These are phyloP conservation scores for Sipha flava DNA, from an alignment of 1,140 invertebrate genomes.

Conservation along the genomic window DNA sequence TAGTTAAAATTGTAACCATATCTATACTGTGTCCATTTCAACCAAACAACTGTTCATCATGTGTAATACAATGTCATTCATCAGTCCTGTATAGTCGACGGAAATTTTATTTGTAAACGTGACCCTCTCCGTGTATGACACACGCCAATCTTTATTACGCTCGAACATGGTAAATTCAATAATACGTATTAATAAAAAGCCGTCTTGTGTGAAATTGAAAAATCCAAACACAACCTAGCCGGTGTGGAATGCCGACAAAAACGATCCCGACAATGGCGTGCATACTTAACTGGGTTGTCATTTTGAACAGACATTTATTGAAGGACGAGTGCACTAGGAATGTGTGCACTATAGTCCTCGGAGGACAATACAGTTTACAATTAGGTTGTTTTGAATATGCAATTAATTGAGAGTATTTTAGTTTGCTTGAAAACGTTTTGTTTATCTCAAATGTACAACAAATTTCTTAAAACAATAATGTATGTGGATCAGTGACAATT, in stretches of 20 bases:
- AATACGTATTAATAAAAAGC: background rate
- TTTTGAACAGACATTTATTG: background rate
- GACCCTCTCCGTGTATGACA: background rate
- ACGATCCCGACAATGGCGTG: background rate
- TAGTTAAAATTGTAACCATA: background rate
- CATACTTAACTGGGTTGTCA: background rate
- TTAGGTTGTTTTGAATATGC: background rate
- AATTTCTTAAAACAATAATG: background rate
- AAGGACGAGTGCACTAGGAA: background rate
- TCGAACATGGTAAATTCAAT: background rate
- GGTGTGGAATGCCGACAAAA: background rate
- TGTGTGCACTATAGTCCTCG: background rate
- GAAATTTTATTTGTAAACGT: background rate
- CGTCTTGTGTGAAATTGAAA: constrained; percentile 16
- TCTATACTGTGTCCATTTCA: background rate
- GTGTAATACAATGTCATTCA: background rate
- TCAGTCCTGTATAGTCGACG: background rate
- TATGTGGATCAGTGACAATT: background rate
- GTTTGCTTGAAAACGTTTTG: background rate
- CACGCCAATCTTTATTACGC: constrained; percentile 14
- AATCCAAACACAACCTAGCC: background rate
- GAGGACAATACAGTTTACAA: background rate
- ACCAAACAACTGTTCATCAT: background rate
- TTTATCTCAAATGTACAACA: background rate
- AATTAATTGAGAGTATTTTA: background rate